Conservation (phyloP, 2,888 invertebrate species). For the Antitype chi region DNA sequence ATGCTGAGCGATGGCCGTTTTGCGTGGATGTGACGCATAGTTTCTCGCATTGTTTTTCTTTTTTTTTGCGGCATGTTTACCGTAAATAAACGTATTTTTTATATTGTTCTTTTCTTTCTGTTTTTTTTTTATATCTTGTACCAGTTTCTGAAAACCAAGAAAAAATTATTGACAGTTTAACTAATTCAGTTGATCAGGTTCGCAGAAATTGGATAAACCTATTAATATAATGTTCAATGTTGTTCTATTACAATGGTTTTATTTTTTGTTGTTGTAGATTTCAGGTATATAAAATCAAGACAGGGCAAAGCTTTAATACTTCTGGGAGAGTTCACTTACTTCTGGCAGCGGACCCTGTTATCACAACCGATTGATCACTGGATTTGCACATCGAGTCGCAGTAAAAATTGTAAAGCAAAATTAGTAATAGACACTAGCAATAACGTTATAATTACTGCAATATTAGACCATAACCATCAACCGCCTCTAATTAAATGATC, state of each 20-base stretch:
- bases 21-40: background rate
- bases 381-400: conserved; percentile 31
- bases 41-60: background rate
- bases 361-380: conserved; percentile 19
- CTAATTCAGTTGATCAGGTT: background rate
- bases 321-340: conserved; percentile 25
- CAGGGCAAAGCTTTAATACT: conserved; percentile 37
- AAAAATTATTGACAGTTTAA: background rate
- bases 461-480: conserved; percentile 11
- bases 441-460: background rate
- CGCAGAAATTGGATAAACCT: background rate
- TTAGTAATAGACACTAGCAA: conserved; percentile 6
- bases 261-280: background rate
- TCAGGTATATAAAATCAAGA: conserved; percentile 32
- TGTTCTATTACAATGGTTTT: background rate
- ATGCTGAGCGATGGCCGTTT: background rate
- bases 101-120: background rate
- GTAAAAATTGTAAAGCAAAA: conserved; percentile 34
- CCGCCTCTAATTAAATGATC: conserved; percentile 17
- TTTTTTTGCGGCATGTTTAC: background rate
- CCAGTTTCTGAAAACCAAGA: background rate
- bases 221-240: background rate
- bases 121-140: background rate
- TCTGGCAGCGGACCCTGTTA: background rate
- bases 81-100: background rate